These are phyloP conservation scores for Mimachlamys varia DNA, from an alignment of 2,888 invertebrate genomes.

Conservation along the genomic window DNA sequence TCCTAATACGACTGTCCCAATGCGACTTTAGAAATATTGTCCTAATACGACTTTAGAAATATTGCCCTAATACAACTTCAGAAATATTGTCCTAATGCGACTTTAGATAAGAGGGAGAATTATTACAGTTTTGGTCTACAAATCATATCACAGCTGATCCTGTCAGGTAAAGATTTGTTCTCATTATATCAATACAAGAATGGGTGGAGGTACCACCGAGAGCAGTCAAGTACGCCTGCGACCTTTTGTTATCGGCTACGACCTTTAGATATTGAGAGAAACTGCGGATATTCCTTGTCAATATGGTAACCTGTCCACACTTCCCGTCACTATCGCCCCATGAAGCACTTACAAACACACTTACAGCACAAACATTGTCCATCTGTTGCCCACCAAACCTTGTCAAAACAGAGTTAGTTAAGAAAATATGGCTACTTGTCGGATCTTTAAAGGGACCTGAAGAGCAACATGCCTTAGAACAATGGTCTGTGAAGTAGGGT, in stretches of 20 bases:
- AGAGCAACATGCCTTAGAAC: neutral
- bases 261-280: slow-evolving; percentile 7
- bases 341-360: neutral
- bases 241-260: neutral
- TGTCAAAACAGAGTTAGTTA: neutral
- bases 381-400: neutral
- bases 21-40: too few relatives aligned
- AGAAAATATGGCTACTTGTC: slow-evolving; percentile 31
- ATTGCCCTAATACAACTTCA: too few relatives aligned
- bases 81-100: too few relatives aligned
- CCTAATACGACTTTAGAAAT: too few relatives aligned
- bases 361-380: neutral
- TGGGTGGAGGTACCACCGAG: neutral
- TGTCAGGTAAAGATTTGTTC: too few relatives aligned
- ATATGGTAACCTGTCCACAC: neutral
- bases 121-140: too few relatives aligned
- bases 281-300: neutral
- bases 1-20: too few relatives aligned
- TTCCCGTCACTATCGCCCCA: neutral
- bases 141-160: too few relatives aligned
- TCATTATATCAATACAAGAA: too few relatives aligned
- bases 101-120: too few relatives aligned
- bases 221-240: neutral
- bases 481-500: neutral
- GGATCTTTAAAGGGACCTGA: neutral